These are phyloP conservation scores for Dipodomys stephensi DNA, from an alignment of 2,113 vertebrate genomes.

Conservation along the genomic window DNA sequence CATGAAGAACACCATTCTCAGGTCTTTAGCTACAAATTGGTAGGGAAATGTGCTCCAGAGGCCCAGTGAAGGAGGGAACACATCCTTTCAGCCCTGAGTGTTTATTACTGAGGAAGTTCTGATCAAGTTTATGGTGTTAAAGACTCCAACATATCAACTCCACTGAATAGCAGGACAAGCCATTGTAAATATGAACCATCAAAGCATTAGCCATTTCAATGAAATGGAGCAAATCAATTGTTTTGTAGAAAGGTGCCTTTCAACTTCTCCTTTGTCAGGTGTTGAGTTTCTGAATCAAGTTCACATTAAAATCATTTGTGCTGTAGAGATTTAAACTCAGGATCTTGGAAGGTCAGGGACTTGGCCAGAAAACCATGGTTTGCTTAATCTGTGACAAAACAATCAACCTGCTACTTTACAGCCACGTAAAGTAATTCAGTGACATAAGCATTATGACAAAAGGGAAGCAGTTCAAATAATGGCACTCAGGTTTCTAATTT, in stretches of 20 bases:
- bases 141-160: slow-evolving; percentile 88
- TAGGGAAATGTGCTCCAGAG: slow-evolving; percentile 83
- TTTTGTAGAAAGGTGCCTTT: slow-evolving; percentile 90
- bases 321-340: slow-evolving; percentile 79
- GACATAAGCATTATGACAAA: slow-evolving; percentile 56
- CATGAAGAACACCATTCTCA: slow-evolving; percentile 88
- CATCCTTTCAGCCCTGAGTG: slow-evolving; percentile 84
- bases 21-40: slow-evolving; percentile 89
- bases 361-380: slow-evolving; percentile 77
- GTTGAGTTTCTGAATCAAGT: slow-evolving; percentile 82
- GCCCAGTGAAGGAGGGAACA: slow-evolving; percentile 63
- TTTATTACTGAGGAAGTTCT: slow-evolving; percentile 89
- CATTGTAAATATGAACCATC: slow-evolving; percentile 91
- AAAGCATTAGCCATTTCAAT: slow-evolving; percentile 91
- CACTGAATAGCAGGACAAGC: slow-evolving; percentile 87
- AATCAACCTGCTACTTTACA: slow-evolving; percentile 38
- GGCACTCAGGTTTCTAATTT: not conserved
- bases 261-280: slow-evolving; percentile 86
- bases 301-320: slow-evolving; percentile 82
- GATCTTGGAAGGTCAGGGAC: slow-evolving; percentile 73
- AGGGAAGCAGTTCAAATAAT: slow-evolving; percentile 7
- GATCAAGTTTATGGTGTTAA: slow-evolving; percentile 90
- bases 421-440: slow-evolving; percentile 45
- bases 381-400: slow-evolving; percentile 76
- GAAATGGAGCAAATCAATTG: slow-evolving; percentile 91